Percentiles rank a stretch among this genome's conserved stretches.
phyloP scores from a whole-genome alignment of 2,888 invertebrate species.

The Fragum fragum region DNA sequence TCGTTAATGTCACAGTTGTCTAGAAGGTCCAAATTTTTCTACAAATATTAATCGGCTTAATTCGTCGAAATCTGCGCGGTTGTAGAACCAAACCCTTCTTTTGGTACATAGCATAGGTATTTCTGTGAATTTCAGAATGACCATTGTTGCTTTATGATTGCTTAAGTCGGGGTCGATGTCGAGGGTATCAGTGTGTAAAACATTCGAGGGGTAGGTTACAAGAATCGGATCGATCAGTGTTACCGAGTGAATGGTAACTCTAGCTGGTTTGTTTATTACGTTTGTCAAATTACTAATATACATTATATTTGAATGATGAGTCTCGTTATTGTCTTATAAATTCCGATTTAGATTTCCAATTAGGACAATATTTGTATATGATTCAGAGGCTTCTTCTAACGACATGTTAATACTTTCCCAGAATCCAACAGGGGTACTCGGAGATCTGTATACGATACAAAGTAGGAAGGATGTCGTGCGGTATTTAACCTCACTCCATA shows the following conservation, averaged over 20 bases:
- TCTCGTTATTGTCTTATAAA: neutral
- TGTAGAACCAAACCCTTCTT: constrained; percentile 19
- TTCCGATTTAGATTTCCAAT: constrained; percentile 10
- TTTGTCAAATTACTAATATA: neutral
- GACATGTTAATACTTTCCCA: neutral
- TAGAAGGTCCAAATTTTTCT: constrained; percentile 21
- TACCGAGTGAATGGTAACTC: neutral
- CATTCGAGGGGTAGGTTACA: neutral
- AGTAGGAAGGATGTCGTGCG: neutral
- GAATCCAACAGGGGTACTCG: neutral
- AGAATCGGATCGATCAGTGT: constrained; percentile 26
- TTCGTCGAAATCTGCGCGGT: constrained; percentile 8
- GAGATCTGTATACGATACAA: neutral
- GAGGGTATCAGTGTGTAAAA: neutral
- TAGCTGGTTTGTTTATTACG: neutral
- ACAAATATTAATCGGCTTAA: neutral
- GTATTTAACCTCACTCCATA: constrained; percentile 18
- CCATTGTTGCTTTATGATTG: constrained; percentile 22
- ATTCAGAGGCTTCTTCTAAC: neutral
- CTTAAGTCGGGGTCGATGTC: constrained; percentile 2
- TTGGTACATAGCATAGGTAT: neutral
- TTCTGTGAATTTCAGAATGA: neutral
- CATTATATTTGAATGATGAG: neutral
- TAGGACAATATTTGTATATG: neutral
- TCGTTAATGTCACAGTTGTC: neutral